phyloP scores from a whole-genome alignment of 2,797 vertebrate species.

The Emydoidea blandingii region DNA sequence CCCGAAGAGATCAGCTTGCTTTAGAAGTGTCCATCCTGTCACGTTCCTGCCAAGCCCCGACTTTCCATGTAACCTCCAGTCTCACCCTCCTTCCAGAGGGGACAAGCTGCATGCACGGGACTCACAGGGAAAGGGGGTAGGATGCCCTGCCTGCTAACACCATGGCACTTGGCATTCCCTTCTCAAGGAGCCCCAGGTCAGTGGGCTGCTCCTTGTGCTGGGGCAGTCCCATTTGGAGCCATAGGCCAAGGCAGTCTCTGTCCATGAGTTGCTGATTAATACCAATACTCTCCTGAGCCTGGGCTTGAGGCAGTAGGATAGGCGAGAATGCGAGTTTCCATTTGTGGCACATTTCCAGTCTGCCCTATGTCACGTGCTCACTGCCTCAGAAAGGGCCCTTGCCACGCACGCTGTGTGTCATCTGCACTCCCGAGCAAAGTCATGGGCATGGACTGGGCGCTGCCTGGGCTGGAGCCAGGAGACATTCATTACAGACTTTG shows the following conservation, averaged over 20 bases:
- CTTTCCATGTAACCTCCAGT: not conserved
- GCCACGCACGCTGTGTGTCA: not conserved
- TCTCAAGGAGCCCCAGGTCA: not conserved
- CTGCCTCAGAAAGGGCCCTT: not conserved
- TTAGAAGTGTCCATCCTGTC: not conserved
- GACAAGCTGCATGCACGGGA: no score
- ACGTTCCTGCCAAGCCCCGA: not conserved
- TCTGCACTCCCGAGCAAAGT: not conserved
- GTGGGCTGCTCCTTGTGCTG: no score
- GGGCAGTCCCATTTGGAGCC: not conserved
- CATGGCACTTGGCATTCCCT: no score
- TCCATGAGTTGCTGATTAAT: not conserved
- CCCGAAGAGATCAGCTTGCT: rapidly evolving
- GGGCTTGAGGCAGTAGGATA: not conserved
- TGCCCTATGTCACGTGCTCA: not conserved
- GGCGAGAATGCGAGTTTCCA: not conserved
- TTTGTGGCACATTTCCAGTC: not conserved
- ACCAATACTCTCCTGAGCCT: not conserved
- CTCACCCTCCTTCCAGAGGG: not conserved
- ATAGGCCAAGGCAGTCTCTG: not conserved
- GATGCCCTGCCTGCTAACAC: not conserved
- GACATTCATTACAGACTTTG: not conserved
- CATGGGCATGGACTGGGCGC: no score
- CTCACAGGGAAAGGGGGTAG: not conserved
- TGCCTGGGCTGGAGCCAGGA: not conserved